A percentile compares a stretch with the other conserved stretches of the same genome.
Conservation (phyloP, 2,797 vertebrate species). For the Sebastes paucispinis region DNA sequence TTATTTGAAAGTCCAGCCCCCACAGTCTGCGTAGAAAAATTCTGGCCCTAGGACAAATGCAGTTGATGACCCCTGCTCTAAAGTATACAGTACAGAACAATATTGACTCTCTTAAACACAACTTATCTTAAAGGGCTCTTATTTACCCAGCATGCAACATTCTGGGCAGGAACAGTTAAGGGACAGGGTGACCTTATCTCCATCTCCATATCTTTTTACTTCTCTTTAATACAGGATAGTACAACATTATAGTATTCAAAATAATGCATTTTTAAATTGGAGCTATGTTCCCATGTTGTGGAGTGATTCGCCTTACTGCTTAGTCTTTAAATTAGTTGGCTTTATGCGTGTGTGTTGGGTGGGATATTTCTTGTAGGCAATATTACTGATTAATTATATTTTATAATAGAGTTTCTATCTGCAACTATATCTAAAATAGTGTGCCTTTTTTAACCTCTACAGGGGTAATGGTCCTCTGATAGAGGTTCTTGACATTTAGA, state of each 20-base stretch:
- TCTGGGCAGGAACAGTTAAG: constrained; percentile 20
- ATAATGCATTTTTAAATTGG: background rate
- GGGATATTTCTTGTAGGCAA: background rate
- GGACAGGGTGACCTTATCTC: constrained; percentile 53
- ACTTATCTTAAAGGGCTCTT: constrained; percentile 45
- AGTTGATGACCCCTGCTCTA: background rate
- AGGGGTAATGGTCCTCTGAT: background rate
- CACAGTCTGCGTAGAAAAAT: too few relatives aligned
- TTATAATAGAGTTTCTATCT: background rate
- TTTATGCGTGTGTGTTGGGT: background rate
- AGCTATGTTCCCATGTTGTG: background rate
- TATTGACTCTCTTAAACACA: constrained; percentile 43
- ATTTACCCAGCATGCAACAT: constrained; percentile 54
- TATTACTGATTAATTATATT: background rate
- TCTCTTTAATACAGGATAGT: background rate
- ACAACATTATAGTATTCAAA: background rate
- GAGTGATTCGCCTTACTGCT: background rate
- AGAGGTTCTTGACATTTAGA: background rate
- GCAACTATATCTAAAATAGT: background rate
- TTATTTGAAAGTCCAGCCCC: too few relatives aligned
- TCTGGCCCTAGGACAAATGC: background rate
- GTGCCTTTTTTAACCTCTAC: background rate
- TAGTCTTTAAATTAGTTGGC: background rate
- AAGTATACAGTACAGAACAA: background rate
- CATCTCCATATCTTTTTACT: background rate